Base-by-base conservation (phyloP, 2,888 invertebrate genomes). In the Stenodera caucasica region DNA sequence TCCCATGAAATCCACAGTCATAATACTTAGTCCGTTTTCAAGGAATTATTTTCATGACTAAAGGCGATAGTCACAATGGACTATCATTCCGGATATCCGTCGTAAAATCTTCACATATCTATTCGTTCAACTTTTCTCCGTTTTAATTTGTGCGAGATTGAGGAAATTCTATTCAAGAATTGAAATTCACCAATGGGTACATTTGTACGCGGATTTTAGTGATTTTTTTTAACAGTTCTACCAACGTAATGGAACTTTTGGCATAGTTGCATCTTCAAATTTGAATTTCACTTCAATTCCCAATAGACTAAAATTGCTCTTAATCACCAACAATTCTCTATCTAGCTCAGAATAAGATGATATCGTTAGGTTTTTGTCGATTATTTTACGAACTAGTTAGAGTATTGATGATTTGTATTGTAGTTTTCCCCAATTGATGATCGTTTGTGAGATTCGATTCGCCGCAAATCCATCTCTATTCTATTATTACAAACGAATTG, bases 121-220 rank as follows among this genome's bases (percentile, higher is more conserved):
- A 49, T 29, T 26, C n/a, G 2, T n/a, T 29, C 14, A 12, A 7
- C n/a, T 35, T 12, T 54, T 14, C n/a, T 2, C 49, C 49, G 1
- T 18, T 45, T 45, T n/a, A n/a, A 15, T 45, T 45, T 8, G 49
- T 9, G 8, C 9, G 21, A 15, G 21, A 18, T 45, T 15, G 15
- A 9, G 49, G n/a, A 18, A 45, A 45, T 45, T 45, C n/a, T n/a
- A n/a, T n/a, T n/a, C n/a, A n/a, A n/a, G n/a, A n/a, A n/a, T n/a
- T 26, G 26, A 57, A 62, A 61, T 60, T 61, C 60, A 55, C 67
- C 66, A 68, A 70, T 69, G 68, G 60, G n/a, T 65, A 62, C 64
- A 69, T 70, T 68, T 70, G 63, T 68, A 69, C 67, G 67, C 67
- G 69, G 68, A 70, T 71, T 65, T 60, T 61, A 45, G 63, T 61